phyloP scores from a whole-genome alignment of 2,113 vertebrate species.

The Aegotheles bennettii region DNA sequence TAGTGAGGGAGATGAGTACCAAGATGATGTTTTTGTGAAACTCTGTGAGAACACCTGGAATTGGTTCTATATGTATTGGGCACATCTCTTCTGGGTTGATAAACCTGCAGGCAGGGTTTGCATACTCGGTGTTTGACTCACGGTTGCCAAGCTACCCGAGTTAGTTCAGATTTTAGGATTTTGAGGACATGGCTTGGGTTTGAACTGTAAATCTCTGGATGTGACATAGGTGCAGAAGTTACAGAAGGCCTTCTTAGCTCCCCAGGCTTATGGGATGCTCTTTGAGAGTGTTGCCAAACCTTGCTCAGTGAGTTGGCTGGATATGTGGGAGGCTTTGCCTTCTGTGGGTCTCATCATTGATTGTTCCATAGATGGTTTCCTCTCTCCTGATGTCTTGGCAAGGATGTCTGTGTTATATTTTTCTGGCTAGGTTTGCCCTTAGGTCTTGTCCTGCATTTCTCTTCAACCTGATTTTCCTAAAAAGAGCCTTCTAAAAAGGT shows the following conservation, averaged over 20 bases:
- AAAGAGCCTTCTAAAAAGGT: not conserved
- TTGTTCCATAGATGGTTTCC: not conserved
- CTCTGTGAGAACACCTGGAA: not conserved
- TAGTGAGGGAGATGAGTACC: not conserved
- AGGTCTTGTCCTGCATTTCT: not conserved
- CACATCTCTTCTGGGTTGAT: not conserved
- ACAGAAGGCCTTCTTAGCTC: not conserved
- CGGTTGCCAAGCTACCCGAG: not conserved
- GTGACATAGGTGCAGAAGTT: not conserved
- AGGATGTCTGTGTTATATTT: not conserved
- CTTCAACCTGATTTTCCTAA: not conserved
- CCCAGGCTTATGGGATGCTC: not conserved
- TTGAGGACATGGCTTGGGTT: not conserved
- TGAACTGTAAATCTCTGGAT: not conserved
- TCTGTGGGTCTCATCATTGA: not conserved
- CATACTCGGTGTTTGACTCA: accelerated
- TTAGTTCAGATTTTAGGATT: not conserved
- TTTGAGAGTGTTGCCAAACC: not conserved
- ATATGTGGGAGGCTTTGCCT: not conserved
- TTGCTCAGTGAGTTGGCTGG: not conserved
- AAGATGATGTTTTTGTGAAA: not conserved
- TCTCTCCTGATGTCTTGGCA: not conserved
- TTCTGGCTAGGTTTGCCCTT: not conserved
- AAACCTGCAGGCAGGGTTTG: not conserved
- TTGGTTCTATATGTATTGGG: not conserved